These are phyloP conservation scores for Cremastinae sp. DNA, from an alignment of 2,888 invertebrate genomes.

Conservation along the genomic window DNA sequence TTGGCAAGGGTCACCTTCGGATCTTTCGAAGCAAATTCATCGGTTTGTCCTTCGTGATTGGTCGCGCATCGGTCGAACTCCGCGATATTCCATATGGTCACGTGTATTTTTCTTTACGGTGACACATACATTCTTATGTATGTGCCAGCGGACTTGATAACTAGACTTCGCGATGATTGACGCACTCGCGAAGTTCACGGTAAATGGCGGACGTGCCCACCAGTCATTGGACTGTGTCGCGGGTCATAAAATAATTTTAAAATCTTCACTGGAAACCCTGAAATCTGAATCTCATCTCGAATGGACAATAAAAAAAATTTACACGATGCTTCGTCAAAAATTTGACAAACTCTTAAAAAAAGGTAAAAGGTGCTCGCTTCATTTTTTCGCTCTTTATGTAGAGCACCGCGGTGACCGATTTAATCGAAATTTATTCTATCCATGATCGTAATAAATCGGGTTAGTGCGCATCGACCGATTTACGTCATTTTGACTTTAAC, in stretches of 20 bases:
- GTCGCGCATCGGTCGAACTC: constrained; percentile 43
- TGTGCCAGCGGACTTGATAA: constrained; percentile 15
- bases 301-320: too few relatives aligned
- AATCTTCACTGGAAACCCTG: not conserved
- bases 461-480: not conserved
- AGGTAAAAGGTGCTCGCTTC: too few relatives aligned
- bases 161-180: constrained; percentile 45
- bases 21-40: constrained; percentile 52
- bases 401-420: constrained; percentile 7
- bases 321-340: too few relatives aligned
- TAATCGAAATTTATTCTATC: constrained; percentile 30
- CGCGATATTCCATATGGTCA: constrained; percentile 31
- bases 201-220: constrained; percentile 12
- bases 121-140: not conserved
- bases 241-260: not conserved
- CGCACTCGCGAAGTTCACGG: constrained; percentile 36
- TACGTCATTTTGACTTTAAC: constrained; percentile 16
- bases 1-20: constrained; percentile 54
- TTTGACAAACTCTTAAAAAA: too few relatives aligned
- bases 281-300: not conserved
- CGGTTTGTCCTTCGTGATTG: constrained; percentile 53
- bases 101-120: constrained; percentile 8
- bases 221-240: constrained; percentile 16
- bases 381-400: not conserved
- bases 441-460: constrained; percentile 7